Evolutionary conservation across 1,140 invertebrate genomes (phyloP), one percentile per base, ranked within the genome.

Genomic region (Parasteatoda tepidariorum): DNA sequence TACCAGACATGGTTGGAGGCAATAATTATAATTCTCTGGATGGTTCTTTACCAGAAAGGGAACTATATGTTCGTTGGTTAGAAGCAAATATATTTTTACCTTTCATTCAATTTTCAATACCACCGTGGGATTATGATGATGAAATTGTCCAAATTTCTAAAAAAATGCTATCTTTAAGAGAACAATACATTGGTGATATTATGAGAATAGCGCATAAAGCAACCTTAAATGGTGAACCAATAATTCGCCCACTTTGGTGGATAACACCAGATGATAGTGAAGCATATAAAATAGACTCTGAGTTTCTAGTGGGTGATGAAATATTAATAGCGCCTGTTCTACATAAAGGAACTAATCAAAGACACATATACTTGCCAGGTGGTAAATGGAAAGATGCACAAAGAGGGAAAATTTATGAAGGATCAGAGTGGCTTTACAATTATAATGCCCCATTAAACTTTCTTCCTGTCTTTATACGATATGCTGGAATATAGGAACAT

Each of bases 1-100:
- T 98, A 2, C 95, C 96, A 0, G 96, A 97, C 87, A 96, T 97
- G 94, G 93, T 98, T 85, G 96, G 96, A 2, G 96, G 97, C 2
- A 97, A 97, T 88, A 94, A 92, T 0, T 87, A 91, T 89, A 54
- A 31, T 13, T 62, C 78, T 15, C 88, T 86, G 2, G 83, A 84
- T 28, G 61, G 66, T 31, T 57, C 68, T 55, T 79, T 85, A 7
- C 90, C 91, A 13, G 91, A 92, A 3, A 92, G 93, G 84, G 94
- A 98, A 88, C 89, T 98, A n/a, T 97, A 94, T 86, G 92, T 98
- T 62, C 90, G 97, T 85, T 98, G 96, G 96, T 88, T 96, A 28
- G 94, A 97, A 89, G 93, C 93, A 2, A 96, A 94, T 84, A 91
- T 93, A 0, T 97, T 97, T 86, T 92, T 98, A 91, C 95, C 96